These are phyloP conservation scores for Norana najaformis DNA, from an alignment of 2,888 invertebrate genomes.

Conservation along the genomic window DNA sequence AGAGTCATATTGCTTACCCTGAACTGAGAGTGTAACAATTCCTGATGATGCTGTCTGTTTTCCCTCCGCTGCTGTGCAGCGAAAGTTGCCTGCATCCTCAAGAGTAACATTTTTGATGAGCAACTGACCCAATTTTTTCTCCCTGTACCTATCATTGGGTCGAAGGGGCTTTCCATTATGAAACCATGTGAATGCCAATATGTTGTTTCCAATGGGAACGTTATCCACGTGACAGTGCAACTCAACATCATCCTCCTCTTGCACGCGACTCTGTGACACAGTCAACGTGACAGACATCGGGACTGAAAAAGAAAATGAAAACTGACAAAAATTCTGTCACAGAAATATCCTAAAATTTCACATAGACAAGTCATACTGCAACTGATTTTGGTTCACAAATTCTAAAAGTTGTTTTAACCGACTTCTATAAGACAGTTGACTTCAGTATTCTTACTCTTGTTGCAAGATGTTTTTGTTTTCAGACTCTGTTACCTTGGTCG, in stretches of 20 bases:
- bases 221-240: background rate
- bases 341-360: background rate
- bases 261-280: background rate
- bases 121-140: conserved; percentile 44
- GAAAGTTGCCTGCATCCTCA: conserved; percentile 55
- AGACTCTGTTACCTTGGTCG: background rate
- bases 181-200: background rate
- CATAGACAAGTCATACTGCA: background rate
- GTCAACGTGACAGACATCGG: background rate
- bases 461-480: background rate
- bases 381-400: background rate
- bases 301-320: conserved; percentile 5
- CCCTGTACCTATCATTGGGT: background rate
- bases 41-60: background rate
- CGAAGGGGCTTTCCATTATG: conserved; percentile 13
- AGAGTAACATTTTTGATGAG: conserved; percentile 49
- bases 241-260: background rate
- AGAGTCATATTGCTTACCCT: background rate
- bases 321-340: background rate
- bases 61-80: conserved; percentile 49
- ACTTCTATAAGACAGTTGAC: background rate
- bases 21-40: background rate
- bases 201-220: background rate
- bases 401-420: background rate
- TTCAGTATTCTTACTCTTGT: background rate